Evolutionary conservation across 2,113 vertebrate genomes (phyloP).

Genomic region (Hypomesus transpacificus): DNA sequence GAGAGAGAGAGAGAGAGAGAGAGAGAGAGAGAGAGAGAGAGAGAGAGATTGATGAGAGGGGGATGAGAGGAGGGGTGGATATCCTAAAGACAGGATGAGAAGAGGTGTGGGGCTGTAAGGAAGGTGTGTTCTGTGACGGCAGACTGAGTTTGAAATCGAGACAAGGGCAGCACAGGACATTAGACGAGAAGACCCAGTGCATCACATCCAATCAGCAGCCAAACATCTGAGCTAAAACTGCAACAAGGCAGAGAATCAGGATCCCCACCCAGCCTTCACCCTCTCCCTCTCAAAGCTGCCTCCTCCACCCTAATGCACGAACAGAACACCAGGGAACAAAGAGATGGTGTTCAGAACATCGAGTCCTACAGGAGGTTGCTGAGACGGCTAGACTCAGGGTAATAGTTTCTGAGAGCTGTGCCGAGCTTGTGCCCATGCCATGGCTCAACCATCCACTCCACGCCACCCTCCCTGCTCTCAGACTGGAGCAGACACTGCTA

Average conservation of each 20-base stretch:
- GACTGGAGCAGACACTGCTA: conserved; percentile 8
- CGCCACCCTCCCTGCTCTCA: conserved; percentile 13
- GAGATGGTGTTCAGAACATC: too few species aligned
- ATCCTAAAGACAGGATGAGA: not conserved
- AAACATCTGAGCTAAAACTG: too few species aligned
- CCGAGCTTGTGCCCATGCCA: not conserved
- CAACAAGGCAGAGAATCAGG: too few species aligned
- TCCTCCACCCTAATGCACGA: too few species aligned
- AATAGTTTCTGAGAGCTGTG: conserved; percentile 11
- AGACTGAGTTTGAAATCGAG: too few species aligned
- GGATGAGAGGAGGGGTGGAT: not conserved
- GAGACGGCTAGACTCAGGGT: not conserved
- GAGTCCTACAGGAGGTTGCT: not conserved
- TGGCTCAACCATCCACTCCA: not conserved
- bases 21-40: not conserved
- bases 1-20: not conserved
- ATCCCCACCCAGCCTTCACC: too few species aligned
- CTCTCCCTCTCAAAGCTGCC: too few species aligned
- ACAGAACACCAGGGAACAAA: too few species aligned
- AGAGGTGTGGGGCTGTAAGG: not conserved
- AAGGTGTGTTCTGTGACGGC: not conserved
- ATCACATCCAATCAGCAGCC: too few species aligned
- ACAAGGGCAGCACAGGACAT: too few species aligned
- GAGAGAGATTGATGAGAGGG: not conserved
- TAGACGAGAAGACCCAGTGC: too few species aligned